Percentiles rank a stretch among this genome's conserved stretches.
phyloP scores from a whole-genome alignment of 2,113 vertebrate genomes.

The Micronycteris hirsuta region DNA sequence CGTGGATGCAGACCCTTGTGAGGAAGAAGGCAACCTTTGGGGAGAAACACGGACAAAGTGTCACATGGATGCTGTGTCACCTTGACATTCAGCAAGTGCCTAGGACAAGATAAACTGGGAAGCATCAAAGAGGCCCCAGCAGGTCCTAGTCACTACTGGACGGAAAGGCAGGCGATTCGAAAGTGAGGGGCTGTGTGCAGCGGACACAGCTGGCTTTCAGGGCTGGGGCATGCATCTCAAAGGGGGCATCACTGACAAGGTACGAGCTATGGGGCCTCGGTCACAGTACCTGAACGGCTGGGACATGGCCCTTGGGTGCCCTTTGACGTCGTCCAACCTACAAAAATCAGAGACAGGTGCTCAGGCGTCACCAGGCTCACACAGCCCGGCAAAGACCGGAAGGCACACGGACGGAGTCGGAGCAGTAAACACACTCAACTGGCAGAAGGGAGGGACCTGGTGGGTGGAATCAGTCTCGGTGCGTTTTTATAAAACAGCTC shows the following conservation, averaged over 20 bases:
- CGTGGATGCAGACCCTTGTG: slow-evolving; percentile 81
- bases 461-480: background rate
- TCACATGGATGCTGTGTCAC: background rate
- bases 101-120: background rate
- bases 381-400: background rate
- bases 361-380: background rate
- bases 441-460: background rate
- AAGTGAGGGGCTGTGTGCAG: background rate
- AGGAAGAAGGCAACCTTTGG: slow-evolving; percentile 82
- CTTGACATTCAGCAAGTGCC: background rate
- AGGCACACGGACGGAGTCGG: background rate
- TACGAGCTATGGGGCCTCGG: background rate
- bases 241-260: background rate
- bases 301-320: slow-evolving; percentile 82
- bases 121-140: background rate
- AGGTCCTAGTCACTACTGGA: background rate
- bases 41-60: background rate
- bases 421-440: background rate
- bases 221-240: too few relatives aligned
- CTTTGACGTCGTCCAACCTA: slow-evolving; percentile 87
- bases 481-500: background rate
- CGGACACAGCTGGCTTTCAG: background rate
- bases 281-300: slow-evolving; percentile 89
- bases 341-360: slow-evolving; percentile 67
- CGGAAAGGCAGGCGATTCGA: background rate